Evolutionary conservation across 2,113 vertebrate genomes (phyloP).

Genomic region (Sinocyclocheilus maitianheensis): DNA sequence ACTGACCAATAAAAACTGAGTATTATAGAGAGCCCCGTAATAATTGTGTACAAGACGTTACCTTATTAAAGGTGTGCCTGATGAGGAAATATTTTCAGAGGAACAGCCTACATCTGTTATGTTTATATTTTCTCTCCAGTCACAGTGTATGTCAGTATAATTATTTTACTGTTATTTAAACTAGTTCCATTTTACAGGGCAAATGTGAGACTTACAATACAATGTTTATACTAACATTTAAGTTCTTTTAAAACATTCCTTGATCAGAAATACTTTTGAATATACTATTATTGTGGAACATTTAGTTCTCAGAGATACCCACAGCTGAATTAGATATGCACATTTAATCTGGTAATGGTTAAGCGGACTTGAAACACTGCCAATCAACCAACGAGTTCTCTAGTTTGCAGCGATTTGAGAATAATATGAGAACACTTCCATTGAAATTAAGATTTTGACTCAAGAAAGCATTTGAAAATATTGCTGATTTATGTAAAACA

Average conservation of each 20-base stretch:
- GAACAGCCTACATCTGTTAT: too few relatives aligned
- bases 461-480: background rate
- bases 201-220: too few relatives aligned
- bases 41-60: too few relatives aligned
- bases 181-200: too few relatives aligned
- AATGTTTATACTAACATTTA: background rate
- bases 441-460: background rate
- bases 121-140: too few relatives aligned
- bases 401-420: conserved; percentile 7
- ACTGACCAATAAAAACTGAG: too few relatives aligned
- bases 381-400: background rate
- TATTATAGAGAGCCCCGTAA: too few relatives aligned
- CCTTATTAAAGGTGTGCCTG: too few relatives aligned
- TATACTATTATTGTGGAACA: background rate
- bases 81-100: too few relatives aligned
- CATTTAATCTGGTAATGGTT: background rate
- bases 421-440: background rate
- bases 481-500: background rate
- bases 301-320: background rate
- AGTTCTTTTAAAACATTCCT: background rate
- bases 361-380: background rate
- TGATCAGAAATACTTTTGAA: background rate
- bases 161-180: too few relatives aligned
- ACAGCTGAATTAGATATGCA: conserved; percentile 1
- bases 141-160: too few relatives aligned